Evolutionary conservation across 2,797 vertebrate species (phyloP), one percentile per base, ranked within the genome.

Genomic region (Chlorospingus flavigularis): DNA sequence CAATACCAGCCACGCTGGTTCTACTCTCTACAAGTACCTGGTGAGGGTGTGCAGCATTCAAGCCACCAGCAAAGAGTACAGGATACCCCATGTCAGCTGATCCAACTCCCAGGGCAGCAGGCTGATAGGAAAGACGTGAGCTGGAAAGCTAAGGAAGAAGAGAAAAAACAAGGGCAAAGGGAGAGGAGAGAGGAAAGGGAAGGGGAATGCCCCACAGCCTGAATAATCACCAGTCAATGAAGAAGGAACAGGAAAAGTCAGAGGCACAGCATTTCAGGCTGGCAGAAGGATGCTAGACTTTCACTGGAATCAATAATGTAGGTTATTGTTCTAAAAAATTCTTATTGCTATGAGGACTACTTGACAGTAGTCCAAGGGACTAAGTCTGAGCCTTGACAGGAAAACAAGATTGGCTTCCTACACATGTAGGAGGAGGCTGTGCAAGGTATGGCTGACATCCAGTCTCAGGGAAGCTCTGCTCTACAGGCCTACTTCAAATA

Each of bases 111-210:
- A 98, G 94, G 90, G 97, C 97, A 68, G 98, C 96, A 94, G 98
- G 98, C 97, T 99, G 99, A 98, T 98, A 99, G 88, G 98, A 99
- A 96, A 99, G 97, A 96, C 98, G 99, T 97, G 99, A 99, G 88
- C 98, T 98, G 93, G 98, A 99, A 95, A 99, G 98, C 99, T 99
- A 95, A 97, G 97, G 95, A 95, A 96, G 96, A 74, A 97, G 95
- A 98, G 96, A 97, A 97, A 95, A 97, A 98, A 88, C n/a, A 91
- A 97, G 93, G 95, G 86, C 84, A 89, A 92, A 86, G 95, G 79
- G 75, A 92, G 54, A 95, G 92, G 88, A 81, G 73, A 94, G 70
- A 91, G 93, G 97, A 93, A 97, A 84, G 74, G 84, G 80, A 96
- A 89, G 85, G 83, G 79, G 71, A 96, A 91, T 47, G 67, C 28